phyloP scores from a whole-genome alignment of 2,797 vertebrate species.

The Artibeus lituratus region DNA sequence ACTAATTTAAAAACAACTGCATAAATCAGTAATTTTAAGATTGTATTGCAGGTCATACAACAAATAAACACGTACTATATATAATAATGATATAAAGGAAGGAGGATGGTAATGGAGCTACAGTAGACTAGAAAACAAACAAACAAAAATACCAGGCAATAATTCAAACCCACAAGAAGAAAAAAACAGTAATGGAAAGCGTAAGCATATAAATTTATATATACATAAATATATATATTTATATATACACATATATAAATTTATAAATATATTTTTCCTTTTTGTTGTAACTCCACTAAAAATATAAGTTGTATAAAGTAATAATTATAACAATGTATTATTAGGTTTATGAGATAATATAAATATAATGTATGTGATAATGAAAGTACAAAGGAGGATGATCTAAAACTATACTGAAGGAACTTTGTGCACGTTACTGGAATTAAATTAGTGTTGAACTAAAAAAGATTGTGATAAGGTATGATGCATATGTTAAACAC shows the following conservation, averaged over 20 bases:
- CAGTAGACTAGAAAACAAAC: neutral
- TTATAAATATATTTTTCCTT: neutral
- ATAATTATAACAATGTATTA: neutral
- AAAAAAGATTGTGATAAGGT: neutral
- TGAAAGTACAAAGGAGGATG: neutral
- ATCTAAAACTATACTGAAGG: neutral
- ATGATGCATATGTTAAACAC: neutral
- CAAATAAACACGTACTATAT: neutral
- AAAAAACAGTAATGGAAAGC: neutral
- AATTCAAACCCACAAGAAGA: neutral
- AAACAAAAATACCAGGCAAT: neutral
- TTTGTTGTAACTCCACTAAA: neutral
- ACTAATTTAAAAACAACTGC: neutral
- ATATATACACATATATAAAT: neutral
- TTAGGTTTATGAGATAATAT: neutral
- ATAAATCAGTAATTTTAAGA: neutral
- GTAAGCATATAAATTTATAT: neutral
- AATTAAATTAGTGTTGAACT: neutral
- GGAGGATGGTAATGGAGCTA: neutral
- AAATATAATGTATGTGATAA: neutral
- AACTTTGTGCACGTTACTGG: neutral
- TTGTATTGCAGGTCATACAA: neutral
- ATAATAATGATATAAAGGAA: neutral
- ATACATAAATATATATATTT: too few species aligned
- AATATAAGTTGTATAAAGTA: neutral